phyloP scores from a whole-genome alignment of 2,113 vertebrate species.

The Jacana jacana region DNA sequence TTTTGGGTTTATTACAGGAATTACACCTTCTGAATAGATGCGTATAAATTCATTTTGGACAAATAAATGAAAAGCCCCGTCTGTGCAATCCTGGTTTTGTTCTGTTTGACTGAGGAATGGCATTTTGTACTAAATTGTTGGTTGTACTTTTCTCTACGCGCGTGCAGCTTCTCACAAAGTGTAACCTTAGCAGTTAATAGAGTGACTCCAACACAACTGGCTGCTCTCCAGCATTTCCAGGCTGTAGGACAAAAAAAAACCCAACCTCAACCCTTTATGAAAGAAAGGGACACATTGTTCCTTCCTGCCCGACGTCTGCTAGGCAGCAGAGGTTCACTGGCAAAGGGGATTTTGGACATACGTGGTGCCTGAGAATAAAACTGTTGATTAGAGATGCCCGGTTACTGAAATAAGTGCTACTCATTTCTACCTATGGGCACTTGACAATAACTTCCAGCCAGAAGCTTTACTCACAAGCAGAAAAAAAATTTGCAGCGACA shows the following conservation, averaged over 20 bases:
- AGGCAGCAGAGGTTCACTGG: neutral
- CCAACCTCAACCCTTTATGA: neutral
- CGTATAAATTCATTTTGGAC: neutral
- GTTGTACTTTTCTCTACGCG: neutral
- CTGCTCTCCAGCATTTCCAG: neutral
- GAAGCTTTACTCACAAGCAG: neutral
- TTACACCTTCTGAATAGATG: neutral
- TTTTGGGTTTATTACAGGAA: neutral
- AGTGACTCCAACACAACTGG: neutral
- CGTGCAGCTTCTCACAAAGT: neutral
- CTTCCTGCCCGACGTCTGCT: neutral
- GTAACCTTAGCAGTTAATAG: neutral
- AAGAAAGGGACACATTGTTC: neutral
- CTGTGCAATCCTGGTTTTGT: neutral
- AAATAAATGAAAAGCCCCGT: neutral
- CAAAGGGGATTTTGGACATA: neutral
- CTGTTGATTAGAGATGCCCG: neutral
- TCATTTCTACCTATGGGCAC: neutral
- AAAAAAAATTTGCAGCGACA: neutral
- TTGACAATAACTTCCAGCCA: neutral
- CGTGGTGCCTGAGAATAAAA: neutral
- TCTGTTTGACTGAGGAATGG: neutral
- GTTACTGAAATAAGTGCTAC: neutral
- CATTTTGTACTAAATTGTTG: neutral
- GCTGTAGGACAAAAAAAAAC: neutral